phyloP scores from a whole-genome alignment of 2,797 vertebrate genomes.

The Chelonia mydas region DNA sequence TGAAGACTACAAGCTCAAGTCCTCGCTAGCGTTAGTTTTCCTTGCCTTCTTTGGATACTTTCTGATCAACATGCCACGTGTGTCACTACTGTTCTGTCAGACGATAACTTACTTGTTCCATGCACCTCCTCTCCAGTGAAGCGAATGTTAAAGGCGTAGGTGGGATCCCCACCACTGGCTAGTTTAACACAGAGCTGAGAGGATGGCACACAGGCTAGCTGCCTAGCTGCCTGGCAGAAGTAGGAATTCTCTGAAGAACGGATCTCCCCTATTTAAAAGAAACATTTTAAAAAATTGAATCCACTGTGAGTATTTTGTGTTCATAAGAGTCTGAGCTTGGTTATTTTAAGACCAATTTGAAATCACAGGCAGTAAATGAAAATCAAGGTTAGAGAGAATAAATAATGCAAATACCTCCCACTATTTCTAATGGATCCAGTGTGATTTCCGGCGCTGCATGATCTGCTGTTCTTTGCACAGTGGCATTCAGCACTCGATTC shows the following conservation, averaged over 20 bases:
- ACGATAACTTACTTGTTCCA: conserved; percentile 88
- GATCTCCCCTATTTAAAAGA: conserved; percentile 87
- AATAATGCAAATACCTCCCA: conserved; percentile 85
- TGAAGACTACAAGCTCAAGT: background rate
- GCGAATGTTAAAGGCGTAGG: conserved; percentile 98
- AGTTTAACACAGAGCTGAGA: conserved; percentile 97
- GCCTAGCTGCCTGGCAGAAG: conserved; percentile 95
- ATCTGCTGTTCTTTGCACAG: conserved; percentile 95
- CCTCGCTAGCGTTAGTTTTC: background rate
- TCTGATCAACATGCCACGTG: background rate
- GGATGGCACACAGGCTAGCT: conserved; percentile 92
- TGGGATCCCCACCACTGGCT: conserved; percentile 96
- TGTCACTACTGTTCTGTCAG: accelerated
- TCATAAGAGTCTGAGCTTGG: accelerated
- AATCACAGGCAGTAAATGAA: accelerated
- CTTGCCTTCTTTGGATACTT: background rate
- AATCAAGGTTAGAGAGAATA: accelerated
- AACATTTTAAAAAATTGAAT: background rate
- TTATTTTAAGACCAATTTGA: background rate
- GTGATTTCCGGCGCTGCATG: conserved; percentile 98
- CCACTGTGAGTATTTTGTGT: too few species aligned
- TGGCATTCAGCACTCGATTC: conserved; percentile 96
- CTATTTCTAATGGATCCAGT: conserved; percentile 95
- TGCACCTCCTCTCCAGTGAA: conserved; percentile 99
- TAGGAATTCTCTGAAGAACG: conserved; percentile 95